phyloP scores from a whole-genome alignment of 2,797 vertebrate genomes.

The Nothura maculosa region DNA sequence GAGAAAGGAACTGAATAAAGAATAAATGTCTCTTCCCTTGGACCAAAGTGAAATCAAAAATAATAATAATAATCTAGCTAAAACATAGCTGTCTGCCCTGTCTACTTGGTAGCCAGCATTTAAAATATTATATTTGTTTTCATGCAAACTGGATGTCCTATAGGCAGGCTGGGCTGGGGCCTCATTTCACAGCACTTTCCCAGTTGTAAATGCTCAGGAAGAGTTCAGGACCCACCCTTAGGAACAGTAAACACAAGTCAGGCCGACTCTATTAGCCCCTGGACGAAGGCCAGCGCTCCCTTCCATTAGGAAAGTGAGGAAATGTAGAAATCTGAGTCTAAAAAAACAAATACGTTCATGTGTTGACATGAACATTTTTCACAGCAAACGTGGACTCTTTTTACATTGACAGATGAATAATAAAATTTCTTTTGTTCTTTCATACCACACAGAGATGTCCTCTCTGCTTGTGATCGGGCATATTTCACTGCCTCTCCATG shows the following conservation, averaged over 20 bases:
- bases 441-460: neutral
- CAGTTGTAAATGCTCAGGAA: neutral
- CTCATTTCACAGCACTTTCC: neutral
- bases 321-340: neutral
- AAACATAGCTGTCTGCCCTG: neutral
- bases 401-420: neutral
- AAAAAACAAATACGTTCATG: neutral
- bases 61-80: neutral
- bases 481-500: neutral
- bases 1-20: slow-evolving; percentile 20
- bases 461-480: neutral
- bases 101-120: neutral
- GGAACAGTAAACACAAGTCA: neutral
- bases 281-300: neutral
- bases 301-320: neutral
- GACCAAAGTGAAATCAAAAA: neutral
- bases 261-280: neutral
- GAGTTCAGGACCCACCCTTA: neutral
- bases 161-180: neutral
- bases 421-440: neutral
- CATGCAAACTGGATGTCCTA: neutral
- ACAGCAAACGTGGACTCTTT: neutral
- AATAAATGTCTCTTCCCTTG: neutral
- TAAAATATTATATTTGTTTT: neutral
- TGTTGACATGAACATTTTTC: neutral